A percentile compares a stretch with the other conserved stretches of the same genome.
phyloP scores from a whole-genome alignment of 2,113 vertebrate species.

The Sporophila hypoxantha region DNA sequence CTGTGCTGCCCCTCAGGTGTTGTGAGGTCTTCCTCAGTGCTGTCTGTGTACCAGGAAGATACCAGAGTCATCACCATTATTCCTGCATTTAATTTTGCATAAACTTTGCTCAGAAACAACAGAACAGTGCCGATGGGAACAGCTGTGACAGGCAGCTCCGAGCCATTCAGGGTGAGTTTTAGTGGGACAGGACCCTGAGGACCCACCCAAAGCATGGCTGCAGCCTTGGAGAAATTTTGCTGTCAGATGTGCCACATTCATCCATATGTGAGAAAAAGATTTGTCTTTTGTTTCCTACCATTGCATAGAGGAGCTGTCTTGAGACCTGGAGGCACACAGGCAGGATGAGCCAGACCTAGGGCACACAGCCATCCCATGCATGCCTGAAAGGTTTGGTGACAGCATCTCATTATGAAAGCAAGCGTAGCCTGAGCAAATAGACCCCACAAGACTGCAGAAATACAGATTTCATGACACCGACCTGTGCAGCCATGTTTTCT shows the following conservation, averaged over 20 bases:
- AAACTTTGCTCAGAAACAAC: not conserved
- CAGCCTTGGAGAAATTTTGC: not conserved
- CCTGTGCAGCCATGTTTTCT: not conserved
- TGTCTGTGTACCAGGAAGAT: not conserved
- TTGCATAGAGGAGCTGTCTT: not conserved
- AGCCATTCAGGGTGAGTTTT: not conserved
- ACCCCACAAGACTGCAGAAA: not conserved
- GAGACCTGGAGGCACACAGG: not conserved
- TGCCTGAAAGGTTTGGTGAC: not conserved
- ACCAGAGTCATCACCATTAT: not conserved
- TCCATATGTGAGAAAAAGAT: fast-evolving
- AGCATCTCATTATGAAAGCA: not conserved
- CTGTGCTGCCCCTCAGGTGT: not conserved
- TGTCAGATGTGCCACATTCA: not conserved
- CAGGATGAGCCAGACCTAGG: not conserved
- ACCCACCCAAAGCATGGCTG: not conserved
- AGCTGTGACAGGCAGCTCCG: not conserved
- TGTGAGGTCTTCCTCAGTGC: not conserved
- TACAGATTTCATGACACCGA: not conserved
- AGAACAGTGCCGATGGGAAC: not conserved
- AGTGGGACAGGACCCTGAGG: not conserved
- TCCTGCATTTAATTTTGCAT: constrained; percentile 6
- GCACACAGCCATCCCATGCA: not conserved
- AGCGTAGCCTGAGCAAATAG: fast-evolving
- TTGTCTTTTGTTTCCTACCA: not conserved